Evolutionary conservation across 2,888 invertebrate species (phyloP), one percentile per base, ranked within the genome.

Genomic region (Hydropsyche betteni): DNA sequence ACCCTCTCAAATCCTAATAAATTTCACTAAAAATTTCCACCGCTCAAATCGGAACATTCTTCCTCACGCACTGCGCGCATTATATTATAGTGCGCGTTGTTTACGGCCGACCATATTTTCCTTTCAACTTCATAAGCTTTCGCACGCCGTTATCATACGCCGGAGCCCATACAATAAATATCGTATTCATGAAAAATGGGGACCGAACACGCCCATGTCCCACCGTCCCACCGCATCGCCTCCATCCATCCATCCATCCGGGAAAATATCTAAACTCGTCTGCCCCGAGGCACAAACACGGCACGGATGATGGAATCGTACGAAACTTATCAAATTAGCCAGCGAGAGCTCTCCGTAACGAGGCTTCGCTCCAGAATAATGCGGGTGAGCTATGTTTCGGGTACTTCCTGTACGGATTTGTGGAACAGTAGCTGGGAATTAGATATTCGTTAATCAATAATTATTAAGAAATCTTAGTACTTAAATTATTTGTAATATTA

Each of bases 311-410:
- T 70, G 70, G 53, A 72, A 72, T 72, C 72, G 55, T 72, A 72
- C 36, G 52, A 72, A 72, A 72, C 72, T 72, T 72, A 72, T 72
- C 72, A 72, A 72, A 72, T 72, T 72, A 72, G 72, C 72, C 50
- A 16, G 44, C 24, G 64, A 44, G 44, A 44, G 44, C 6, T 6
- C 44, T 44, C 44, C 0, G 44, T 44, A 8, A 44, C 44, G 44
- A 44, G 44, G 10, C 44, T 44, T 10, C 10, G 44, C 10, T 44
- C 10, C 44, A 10, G 44, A 44, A 44, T 44, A 44, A 44, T 44
- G 6, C 44, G 6, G 44, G 44, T 44, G 10, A 24, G 24, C 24
- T 24, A 24, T 24, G 24, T 24, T 1, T 2, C 2, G 24, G 24
- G 24, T 24, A 24, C 24, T 24, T 24, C 24, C 24, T 24, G 24